phyloP scores from a whole-genome alignment of 1,140 invertebrate genomes.

The Pseudomyrmex cubaensis region DNA sequence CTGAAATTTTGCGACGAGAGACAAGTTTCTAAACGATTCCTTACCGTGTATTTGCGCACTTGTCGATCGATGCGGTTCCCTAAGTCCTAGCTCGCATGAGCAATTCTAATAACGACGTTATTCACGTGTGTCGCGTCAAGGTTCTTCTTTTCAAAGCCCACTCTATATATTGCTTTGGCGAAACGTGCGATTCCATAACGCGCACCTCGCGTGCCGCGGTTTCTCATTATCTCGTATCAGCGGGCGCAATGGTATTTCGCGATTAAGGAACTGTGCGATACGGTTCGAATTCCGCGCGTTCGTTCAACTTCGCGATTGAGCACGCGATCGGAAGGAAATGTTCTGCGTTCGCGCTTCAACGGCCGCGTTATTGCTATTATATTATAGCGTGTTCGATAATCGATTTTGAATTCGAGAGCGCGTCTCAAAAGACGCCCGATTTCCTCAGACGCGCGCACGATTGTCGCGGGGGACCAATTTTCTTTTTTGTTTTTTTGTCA shows the following conservation, averaged over 20 bases:
- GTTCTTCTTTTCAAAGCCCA: too few species aligned
- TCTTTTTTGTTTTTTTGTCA: too few species aligned
- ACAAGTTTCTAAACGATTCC: too few species aligned
- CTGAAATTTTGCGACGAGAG: neutral
- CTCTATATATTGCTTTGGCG: neutral
- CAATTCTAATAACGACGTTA: neutral
- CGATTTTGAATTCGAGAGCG: neutral
- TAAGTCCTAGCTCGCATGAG: neutral
- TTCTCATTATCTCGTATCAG: slow-evolving; percentile 51
- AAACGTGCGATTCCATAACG: slow-evolving; percentile 29
- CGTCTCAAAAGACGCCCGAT: neutral
- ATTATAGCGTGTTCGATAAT: neutral
- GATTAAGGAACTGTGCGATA: slow-evolving; percentile 51
- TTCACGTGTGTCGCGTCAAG: too few species aligned
- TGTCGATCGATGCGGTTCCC: neutral
- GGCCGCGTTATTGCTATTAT: slow-evolving; percentile 41
- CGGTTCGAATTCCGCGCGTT: slow-evolving; percentile 50
- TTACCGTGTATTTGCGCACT: neutral
- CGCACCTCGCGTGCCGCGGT: slow-evolving; percentile 43
- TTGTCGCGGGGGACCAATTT: neutral
- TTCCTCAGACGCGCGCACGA: neutral
- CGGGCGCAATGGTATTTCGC: slow-evolving; percentile 46
- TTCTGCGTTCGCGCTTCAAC: slow-evolving; percentile 22
- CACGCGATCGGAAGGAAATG: slow-evolving; percentile 19
- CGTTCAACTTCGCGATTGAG: slow-evolving; percentile 52